Evolutionary conservation across 2,113 vertebrate genomes (phyloP), one percentile per base, ranked within the genome.

Genomic region (Sarotherodon lohbergeri): DNA sequence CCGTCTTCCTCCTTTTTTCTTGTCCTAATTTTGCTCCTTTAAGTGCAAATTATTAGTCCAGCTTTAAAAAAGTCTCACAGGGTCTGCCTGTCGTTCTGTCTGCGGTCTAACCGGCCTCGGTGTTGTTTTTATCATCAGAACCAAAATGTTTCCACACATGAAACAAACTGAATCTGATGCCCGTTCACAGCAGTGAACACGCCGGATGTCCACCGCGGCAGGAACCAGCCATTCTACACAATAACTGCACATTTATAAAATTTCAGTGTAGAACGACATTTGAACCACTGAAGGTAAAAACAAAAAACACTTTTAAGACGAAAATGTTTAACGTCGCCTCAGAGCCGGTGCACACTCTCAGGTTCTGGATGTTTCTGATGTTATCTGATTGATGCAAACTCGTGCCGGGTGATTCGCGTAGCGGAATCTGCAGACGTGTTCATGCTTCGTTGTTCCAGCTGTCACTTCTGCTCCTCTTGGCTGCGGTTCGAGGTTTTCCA

Each of bases 361-460:
- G 29, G 59, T 63, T 63, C 59, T 63, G 29, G 29, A 6, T 63
- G 4, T 59, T 59, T 0, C 59, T 11, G 29, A 61, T 6, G 29
- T 19, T 34, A 19, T 34, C 59, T 36, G 59, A 66, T 36, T 66
- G 17, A 32, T n/a, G 32, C 6, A 36, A 12, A n/a, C 61, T 4
- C 1, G 2, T n/a, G 2, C 17, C 0, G 4, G 57, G 24, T 0
- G 29, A 66, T 66, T 61, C 5, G 1, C 2, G 27, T 0, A 59
- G 27, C 12, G 13, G 4, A 1, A 0, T 1, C 27, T 32, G 57
- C 59, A 19, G 57, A 61, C 16, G 9, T 19, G 27, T 19, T 63
- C 9, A 0, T 0, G 16, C 59, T 0, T 63, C 16, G 16, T 34
- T 6, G 59, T 3, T 63, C 32, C 63, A 68, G 63, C 7, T 41